Percentiles rank a stretch among this genome's conserved stretches.
Conservation (phyloP, 2,888 invertebrate species). For the Temnothorax rugatulus region DNA sequence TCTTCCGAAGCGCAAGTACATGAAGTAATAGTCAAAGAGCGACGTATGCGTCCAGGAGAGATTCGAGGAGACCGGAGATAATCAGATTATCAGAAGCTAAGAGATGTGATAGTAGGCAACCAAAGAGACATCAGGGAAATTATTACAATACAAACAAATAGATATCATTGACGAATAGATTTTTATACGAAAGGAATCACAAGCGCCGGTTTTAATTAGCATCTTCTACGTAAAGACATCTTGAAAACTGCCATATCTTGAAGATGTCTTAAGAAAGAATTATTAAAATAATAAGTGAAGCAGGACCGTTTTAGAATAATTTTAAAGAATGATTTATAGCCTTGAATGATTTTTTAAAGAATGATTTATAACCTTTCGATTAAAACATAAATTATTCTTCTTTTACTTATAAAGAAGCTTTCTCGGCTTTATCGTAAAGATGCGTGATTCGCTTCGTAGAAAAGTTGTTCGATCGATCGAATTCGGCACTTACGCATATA, state of each 20-base stretch:
- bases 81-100: slow-evolving; percentile 3
- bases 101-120: slow-evolving; percentile 10
- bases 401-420: background rate
- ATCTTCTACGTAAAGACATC: background rate
- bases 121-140: slow-evolving; percentile 39
- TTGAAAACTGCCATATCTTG: background rate
- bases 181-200: slow-evolving; percentile 28
- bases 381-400: background rate
- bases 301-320: no score
- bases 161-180: background rate
- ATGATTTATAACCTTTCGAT: background rate
- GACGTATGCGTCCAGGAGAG: background rate
- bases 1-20: slow-evolving; percentile 89
- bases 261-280: background rate
- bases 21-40: slow-evolving; percentile 75
- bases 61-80: background rate
- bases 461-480: slow-evolving; percentile 1
- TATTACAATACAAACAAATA: slow-evolving; percentile 30
- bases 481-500: slow-evolving; percentile 41
- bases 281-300: no score
- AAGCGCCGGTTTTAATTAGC: background rate
- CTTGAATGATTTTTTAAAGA: no score
- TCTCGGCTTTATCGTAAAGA: background rate
- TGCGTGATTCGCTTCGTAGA: slow-evolving; percentile 8
- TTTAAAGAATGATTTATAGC: no score